Percentiles rank a stretch among this genome's conserved stretches.
These are phyloP conservation scores for Notothenia coriiceps DNA, from an alignment of 2,113 vertebrate genomes.

Conservation along the genomic window DNA sequence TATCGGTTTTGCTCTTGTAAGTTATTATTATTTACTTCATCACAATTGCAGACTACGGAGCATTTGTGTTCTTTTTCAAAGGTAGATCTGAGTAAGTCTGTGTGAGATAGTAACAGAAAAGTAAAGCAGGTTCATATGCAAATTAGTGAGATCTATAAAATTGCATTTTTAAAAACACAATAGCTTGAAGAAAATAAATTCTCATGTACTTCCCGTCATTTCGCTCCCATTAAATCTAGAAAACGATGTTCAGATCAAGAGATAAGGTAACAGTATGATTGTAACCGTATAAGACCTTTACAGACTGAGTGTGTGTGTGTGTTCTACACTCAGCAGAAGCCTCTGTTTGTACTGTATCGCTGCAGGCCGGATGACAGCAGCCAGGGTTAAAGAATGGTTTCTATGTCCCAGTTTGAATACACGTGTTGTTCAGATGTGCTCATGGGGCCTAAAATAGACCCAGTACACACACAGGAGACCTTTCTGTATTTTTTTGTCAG, in stretches of 20 bases:
- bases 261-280: neutral
- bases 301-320: neutral
- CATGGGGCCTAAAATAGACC: constrained; percentile 71
- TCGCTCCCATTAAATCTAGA: neutral
- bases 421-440: constrained; percentile 84
- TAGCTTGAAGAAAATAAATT: neutral
- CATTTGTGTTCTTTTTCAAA: neutral
- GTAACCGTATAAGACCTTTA: neutral
- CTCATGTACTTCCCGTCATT: neutral
- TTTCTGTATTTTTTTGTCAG: constrained; percentile 42
- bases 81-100: neutral
- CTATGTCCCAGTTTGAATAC: constrained; percentile 82
- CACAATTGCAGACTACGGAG: neutral
- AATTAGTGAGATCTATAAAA: neutral
- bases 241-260: neutral
- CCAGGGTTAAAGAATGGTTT: constrained; percentile 83
- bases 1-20: neutral
- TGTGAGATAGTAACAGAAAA: neutral
- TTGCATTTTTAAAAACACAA: neutral
- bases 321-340: constrained; percentile 5
- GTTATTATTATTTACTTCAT: neutral
- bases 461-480: constrained; percentile 40
- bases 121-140: neutral
- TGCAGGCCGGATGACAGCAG: constrained; percentile 74
- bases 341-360: constrained; percentile 32